Evolutionary conservation across 2,797 vertebrate species (phyloP), one percentile per base, ranked within the genome.

Genomic region (Sebastes taczanowskii): DNA sequence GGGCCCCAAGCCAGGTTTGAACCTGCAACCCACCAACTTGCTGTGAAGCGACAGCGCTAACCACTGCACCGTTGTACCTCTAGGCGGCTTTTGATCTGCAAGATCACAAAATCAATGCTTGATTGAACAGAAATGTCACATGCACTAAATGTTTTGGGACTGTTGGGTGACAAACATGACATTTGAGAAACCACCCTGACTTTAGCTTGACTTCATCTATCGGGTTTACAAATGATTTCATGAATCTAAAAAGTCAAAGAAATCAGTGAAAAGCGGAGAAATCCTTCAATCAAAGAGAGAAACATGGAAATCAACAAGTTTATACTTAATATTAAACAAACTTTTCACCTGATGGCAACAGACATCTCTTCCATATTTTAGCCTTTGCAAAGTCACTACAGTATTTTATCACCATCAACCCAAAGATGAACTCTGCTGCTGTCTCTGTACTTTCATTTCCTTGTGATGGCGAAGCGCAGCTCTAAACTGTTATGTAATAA

Each of bases 401-500:
- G 22, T 53, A 4, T 14, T 16, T 58, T 22, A 0, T 6, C 5
- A 38, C 9, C 20, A 49, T 55, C 71, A 46, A 68, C 71, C 65
- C 16, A 49, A 6, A 60, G 78, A 72, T 77, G 71, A 89, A 82
- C 81, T 7, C 63, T 46, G 42, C 64, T n/a, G 22, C 38, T 34
- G 65, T 65, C 69, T 78, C 76, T 14, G 20, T 10, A 20, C 69
- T 68, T 27, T 76, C 35, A 74, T 80, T 70, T 81, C 72, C 60
- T 80, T 5, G 6, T 74, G 76, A 73, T 16, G 3, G 60, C 14
- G 32, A 49, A 74, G 30, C 7, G 13, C 70, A 52, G 77, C 71
- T 55, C 35, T 60, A 11, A 58, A 42, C 67, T 35, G 55, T 93
- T 90, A 87, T 7, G 63, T 71, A 88, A 91, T 22, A n/a, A 52